Evolutionary conservation across 2,888 invertebrate species (phyloP).

Genomic region (Balanococcus diminutus): DNA sequence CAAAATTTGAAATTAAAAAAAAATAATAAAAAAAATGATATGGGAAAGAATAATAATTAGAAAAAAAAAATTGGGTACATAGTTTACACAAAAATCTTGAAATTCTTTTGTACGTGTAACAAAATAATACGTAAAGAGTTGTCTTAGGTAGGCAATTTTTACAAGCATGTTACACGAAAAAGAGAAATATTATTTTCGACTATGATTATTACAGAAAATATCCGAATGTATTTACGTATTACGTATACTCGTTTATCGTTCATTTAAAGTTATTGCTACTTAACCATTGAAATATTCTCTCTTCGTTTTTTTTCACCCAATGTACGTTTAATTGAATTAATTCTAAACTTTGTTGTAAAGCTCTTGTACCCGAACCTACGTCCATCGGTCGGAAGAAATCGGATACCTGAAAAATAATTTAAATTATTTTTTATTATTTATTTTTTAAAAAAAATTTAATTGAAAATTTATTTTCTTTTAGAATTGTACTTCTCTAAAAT

Average conservation of each 20-base stretch:
- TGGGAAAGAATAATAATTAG: conserved; percentile 15
- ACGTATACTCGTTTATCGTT: not conserved
- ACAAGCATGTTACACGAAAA: not conserved
- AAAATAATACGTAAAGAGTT: not conserved
- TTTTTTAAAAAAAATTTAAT: not conserved
- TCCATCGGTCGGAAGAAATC: conserved; percentile 67
- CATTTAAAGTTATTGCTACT: conserved; percentile 57
- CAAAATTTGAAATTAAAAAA: not conserved
- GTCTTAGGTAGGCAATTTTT: not conserved
- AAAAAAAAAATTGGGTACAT: not conserved
- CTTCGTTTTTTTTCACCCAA: conserved; percentile 72
- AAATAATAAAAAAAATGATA: conserved; percentile 8
- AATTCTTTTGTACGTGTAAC: not conserved
- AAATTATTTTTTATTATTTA: no score
- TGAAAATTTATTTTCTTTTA: not conserved
- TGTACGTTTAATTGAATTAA: conserved; percentile 80
- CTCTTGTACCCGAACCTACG: conserved; percentile 67
- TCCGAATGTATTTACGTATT: not conserved
- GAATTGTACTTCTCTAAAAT: conserved; percentile 71
- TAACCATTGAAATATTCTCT: conserved; percentile 66
- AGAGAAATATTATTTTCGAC: not conserved
- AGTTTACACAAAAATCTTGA: not conserved
- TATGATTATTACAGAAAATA: no score
- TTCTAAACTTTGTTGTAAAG: conserved; percentile 77
- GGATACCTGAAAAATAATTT: conserved; percentile 69